These are phyloP conservation scores for Aphelinus certus DNA, from an alignment of 1,140 invertebrate species.

Conservation along the genomic window DNA sequence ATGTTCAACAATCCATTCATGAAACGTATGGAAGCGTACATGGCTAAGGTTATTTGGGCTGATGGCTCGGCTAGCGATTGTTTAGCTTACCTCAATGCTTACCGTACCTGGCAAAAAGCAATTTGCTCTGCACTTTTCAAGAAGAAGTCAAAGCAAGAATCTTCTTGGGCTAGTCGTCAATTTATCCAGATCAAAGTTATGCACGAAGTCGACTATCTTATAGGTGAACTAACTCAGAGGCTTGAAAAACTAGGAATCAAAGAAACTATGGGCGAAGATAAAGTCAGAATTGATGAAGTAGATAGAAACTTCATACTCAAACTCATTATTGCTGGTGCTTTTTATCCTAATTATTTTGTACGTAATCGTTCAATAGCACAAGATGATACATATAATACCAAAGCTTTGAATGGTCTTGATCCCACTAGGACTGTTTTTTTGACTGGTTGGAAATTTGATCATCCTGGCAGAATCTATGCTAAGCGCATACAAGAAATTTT, in stretches of 20 bases:
- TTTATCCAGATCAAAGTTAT: slow-evolving; percentile 79
- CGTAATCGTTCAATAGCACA: slow-evolving; percentile 61
- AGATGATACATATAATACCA: slow-evolving; percentile 70
- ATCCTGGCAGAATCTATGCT: slow-evolving; percentile 79
- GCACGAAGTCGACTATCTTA: slow-evolving; percentile 76
- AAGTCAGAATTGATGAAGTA: slow-evolving; percentile 60
- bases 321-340: slow-evolving; percentile 71
- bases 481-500: slow-evolving; percentile 69
- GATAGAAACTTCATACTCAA: slow-evolving; percentile 73
- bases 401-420: slow-evolving; percentile 74
- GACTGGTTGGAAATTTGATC: slow-evolving; percentile 73
- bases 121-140: slow-evolving; percentile 51
- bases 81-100: slow-evolving; percentile 84
- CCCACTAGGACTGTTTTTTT: slow-evolving; percentile 82
- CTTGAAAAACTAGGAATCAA: slow-evolving; percentile 69
- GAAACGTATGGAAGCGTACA: slow-evolving; percentile 77
- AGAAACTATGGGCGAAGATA: slow-evolving; percentile 50
- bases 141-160: slow-evolving; percentile 63
- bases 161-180: slow-evolving; percentile 76
- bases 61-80: slow-evolving; percentile 86
- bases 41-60: slow-evolving; percentile 83
- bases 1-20: slow-evolving; percentile 82
- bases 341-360: slow-evolving; percentile 92
- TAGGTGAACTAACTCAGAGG: slow-evolving; percentile 75
- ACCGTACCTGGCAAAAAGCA: slow-evolving; percentile 67